Evolutionary conservation across 2,888 invertebrate genomes (phyloP).

Genomic region (Megastigmus dorsalis): DNA sequence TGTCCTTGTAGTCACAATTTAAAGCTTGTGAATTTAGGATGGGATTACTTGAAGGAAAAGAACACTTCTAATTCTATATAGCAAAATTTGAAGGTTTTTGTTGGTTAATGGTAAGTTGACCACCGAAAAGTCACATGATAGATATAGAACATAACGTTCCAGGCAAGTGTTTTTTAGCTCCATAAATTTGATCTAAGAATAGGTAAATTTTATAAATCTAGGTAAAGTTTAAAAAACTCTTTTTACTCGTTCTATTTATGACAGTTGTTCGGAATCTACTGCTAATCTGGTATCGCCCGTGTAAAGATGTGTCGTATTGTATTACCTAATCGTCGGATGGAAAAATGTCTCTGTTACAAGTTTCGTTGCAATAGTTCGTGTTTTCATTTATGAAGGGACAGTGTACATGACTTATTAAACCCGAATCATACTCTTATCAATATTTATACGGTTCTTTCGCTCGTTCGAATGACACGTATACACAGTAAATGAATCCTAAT

Average conservation of each 20-base stretch:
- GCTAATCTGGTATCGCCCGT: no score
- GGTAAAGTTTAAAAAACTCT: not conserved
- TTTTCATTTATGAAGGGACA: no score
- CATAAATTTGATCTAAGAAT: no score
- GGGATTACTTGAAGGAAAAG: not conserved
- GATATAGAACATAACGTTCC: slow-evolving; percentile 5
- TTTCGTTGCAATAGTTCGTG: no score
- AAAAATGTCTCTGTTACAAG: slow-evolving; percentile 38
- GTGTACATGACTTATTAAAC: no score
- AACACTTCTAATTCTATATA: not conserved
- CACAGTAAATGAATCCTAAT: no score
- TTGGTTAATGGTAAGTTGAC: slow-evolving; percentile 19
- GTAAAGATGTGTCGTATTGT: slow-evolving; percentile 7
- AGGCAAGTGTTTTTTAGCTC: not conserved
- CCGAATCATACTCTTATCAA: no score
- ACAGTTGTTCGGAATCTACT: slow-evolving; percentile 28
- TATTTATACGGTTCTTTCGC: no score
- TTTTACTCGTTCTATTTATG: slow-evolving; percentile 13
- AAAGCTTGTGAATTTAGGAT: not conserved
- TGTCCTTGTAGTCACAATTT: no score
- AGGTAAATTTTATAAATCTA: not conserved
- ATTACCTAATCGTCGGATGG: slow-evolving; percentile 43
- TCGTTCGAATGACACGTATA: no score
- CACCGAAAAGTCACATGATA: slow-evolving; percentile 14
- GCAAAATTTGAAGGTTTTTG: not conserved